phyloP scores from a whole-genome alignment of 2,797 vertebrate genomes.

The Phalloptychus januarius region DNA sequence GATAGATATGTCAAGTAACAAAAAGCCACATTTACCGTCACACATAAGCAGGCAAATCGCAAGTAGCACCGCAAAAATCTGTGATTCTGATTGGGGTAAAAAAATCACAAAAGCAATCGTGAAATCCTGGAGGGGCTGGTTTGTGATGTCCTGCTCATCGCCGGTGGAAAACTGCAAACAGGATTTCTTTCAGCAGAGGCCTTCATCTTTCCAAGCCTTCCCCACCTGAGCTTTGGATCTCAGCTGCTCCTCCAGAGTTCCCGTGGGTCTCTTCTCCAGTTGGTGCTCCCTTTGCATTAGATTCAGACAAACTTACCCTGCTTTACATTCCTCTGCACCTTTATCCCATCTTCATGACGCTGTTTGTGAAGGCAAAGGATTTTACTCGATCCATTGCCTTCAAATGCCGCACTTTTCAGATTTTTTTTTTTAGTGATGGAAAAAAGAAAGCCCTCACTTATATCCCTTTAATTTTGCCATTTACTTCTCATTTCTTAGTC shows the following conservation, averaged over 20 bases:
- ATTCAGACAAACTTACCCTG: background rate
- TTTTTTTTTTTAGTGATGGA: background rate
- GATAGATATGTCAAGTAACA: too few species aligned
- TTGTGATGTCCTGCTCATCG: background rate
- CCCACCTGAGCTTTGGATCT: background rate
- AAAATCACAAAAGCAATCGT: too few species aligned
- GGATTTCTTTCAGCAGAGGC: background rate
- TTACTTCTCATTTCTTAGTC: background rate
- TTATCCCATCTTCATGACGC: background rate
- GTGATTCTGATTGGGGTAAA: too few species aligned
- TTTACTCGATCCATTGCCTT: background rate
- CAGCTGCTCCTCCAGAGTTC: background rate
- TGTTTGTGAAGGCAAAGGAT: background rate
- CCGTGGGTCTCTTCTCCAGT: background rate
- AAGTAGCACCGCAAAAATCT: too few species aligned
- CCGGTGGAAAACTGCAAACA: background rate
- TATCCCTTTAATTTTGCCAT: background rate
- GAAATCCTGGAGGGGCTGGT: too few species aligned
- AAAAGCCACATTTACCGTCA: too few species aligned
- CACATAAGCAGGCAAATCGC: too few species aligned
- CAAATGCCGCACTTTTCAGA: too few species aligned
- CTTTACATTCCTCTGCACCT: background rate
- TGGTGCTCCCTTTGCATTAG: background rate
- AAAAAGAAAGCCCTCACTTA: background rate
- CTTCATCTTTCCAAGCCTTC: background rate